A percentile compares a stretch with the other conserved stretches of the same genome.
Evolutionary conservation across 2,888 invertebrate species (phyloP).

Genomic region (Shargacucullia verbasci): DNA sequence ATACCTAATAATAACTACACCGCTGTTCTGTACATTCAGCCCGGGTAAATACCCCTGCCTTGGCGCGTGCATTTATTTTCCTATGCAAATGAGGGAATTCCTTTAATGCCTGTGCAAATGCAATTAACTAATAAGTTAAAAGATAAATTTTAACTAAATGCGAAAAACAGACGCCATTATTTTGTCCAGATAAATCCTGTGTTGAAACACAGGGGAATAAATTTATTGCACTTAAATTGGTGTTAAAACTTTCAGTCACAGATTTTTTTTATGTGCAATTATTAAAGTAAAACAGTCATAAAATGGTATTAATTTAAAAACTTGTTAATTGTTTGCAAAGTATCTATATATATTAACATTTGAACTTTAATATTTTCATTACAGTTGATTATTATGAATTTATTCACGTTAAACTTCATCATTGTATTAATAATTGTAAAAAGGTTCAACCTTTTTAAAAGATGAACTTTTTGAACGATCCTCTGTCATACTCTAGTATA

Average conservation of each 20-base stretch:
- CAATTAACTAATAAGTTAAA: slow-evolving; percentile 51
- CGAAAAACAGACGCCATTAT: slow-evolving; percentile 25
- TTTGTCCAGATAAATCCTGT: slow-evolving; percentile 17
- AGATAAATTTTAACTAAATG: slow-evolving; percentile 31
- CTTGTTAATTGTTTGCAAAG: no score
- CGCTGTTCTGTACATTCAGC: slow-evolving; percentile 13
- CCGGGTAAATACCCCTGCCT: slow-evolving; percentile 22
- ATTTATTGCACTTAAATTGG: not conserved
- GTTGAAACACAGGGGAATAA: slow-evolving; percentile 9
- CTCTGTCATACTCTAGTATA: no score
- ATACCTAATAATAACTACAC: slow-evolving; percentile 7
- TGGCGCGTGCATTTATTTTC: slow-evolving; percentile 37
- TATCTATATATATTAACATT: no score
- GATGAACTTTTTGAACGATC: no score
- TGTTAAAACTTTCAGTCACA: not conserved
- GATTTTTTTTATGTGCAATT: no score
- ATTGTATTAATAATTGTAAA: no score
- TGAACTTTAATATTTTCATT: no score
- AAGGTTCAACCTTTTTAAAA: no score
- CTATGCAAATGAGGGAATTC: slow-evolving; percentile 51
- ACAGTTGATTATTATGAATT: no score
- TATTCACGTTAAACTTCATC: no score
- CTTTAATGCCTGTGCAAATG: slow-evolving; percentile 43
- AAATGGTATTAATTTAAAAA: no score
- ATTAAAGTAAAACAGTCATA: no score